phyloP scores from a whole-genome alignment of 2,113 vertebrate species.

The Cinclus mexicanus region DNA sequence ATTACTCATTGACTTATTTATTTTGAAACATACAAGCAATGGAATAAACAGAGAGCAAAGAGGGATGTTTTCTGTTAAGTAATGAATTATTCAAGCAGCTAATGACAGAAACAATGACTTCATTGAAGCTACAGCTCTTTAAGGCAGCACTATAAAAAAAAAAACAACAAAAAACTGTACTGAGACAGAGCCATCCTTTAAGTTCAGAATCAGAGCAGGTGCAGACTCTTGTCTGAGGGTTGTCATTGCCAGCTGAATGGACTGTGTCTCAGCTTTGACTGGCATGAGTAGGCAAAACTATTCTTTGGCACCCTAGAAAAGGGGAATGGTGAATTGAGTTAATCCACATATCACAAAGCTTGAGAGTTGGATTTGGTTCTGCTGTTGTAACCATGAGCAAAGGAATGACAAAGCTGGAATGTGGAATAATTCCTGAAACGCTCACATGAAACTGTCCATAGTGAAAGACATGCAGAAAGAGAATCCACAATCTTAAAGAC shows the following conservation, averaged over 20 bases:
- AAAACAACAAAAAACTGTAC: background rate
- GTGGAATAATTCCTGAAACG: background rate
- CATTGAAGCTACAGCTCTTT: constrained; percentile 32
- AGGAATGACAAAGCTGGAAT: background rate
- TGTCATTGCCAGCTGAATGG: background rate
- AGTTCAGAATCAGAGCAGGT: constrained; percentile 54
- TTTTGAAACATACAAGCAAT: background rate
- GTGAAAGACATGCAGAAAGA: background rate
- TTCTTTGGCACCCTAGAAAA: background rate
- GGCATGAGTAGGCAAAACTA: constrained; percentile 14
- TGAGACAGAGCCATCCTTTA: constrained; percentile 39
- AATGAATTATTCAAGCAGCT: constrained; percentile 64
- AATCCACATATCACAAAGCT: background rate
- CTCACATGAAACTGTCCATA: background rate
- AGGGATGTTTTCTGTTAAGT: constrained; percentile 34
- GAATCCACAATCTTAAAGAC: background rate
- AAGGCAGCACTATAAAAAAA: background rate
- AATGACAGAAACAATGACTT: constrained; percentile 45
- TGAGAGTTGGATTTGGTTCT: background rate
- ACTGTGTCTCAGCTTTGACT: background rate
- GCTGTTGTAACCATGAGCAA: background rate
- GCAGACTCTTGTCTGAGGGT: background rate
- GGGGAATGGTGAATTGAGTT: background rate
- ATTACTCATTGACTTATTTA: constrained; percentile 33
- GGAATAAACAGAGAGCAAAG: constrained; percentile 32